Conservation (phyloP, 2,113 vertebrate species). For the Callipepla squamata region DNA sequence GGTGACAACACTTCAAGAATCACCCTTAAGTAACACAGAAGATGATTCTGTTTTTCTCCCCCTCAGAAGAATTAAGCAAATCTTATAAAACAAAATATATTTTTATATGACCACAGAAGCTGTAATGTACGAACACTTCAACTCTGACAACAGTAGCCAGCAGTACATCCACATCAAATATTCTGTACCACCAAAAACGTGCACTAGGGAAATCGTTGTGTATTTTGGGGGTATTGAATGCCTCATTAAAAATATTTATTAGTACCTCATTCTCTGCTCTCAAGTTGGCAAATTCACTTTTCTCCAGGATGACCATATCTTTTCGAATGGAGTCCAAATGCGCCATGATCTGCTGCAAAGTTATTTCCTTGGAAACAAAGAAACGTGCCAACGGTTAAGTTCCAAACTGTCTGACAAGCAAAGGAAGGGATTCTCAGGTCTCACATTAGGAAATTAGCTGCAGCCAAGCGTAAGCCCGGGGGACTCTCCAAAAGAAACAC, state of each 20-base stretch:
- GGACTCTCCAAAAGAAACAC: background rate
- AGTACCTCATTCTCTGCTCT: constrained; percentile 91
- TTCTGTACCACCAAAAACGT: background rate
- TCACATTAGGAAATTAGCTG: background rate
- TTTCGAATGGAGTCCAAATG: constrained; percentile 95
- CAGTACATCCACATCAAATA: background rate
- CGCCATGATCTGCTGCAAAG: constrained; percentile 93
- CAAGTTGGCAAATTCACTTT: constrained; percentile 96
- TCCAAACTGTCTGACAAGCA: background rate
- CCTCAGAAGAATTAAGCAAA: background rate
- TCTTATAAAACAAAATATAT: background rate
- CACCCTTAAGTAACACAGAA: background rate
- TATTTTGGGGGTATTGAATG: background rate
- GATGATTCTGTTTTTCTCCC: background rate
- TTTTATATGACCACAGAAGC: background rate
- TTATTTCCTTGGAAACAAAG: constrained; percentile 86
- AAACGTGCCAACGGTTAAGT: background rate
- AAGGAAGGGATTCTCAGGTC: background rate
- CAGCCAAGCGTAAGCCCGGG: background rate
- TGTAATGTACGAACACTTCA: background rate
- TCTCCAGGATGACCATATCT: constrained; percentile 99
- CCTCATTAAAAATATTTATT: background rate
- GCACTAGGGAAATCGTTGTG: too few relatives aligned
- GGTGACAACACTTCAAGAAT: background rate
- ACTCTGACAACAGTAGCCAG: background rate